phyloP scores from a whole-genome alignment of 2,113 vertebrate species.

The Haemorhous mexicanus region DNA sequence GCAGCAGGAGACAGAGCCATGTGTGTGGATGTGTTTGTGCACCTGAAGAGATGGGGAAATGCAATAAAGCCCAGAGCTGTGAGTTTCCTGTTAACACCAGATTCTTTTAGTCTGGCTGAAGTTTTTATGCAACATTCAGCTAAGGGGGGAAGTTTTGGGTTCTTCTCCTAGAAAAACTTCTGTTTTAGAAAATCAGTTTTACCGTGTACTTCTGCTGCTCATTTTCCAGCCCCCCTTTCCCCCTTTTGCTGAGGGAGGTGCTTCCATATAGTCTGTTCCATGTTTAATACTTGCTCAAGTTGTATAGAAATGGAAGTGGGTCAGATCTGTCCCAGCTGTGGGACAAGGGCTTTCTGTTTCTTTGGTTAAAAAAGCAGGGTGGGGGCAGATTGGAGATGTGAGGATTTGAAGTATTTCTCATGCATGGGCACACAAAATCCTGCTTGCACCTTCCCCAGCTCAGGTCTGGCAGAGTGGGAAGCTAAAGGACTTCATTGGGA shows the following conservation, averaged over 20 bases:
- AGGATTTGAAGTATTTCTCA: not conserved
- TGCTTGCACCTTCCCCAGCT: not conserved
- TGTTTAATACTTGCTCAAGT: not conserved
- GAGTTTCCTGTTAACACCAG: not conserved
- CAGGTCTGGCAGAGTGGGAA: not conserved
- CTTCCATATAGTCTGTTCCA: not conserved
- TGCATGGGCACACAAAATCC: rapidly evolving
- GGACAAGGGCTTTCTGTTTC: not conserved
- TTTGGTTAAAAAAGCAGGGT: not conserved
- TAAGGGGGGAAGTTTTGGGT: not conserved
- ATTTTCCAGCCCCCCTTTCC: not conserved
- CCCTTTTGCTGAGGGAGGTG: not conserved
- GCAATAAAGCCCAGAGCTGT: not conserved
- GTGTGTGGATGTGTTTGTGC: not conserved
- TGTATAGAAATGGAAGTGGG: not conserved
- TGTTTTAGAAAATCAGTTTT: not conserved
- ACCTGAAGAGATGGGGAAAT: not conserved
- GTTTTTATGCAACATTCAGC: not conserved
- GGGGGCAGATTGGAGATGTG: not conserved
- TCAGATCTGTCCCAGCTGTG: not conserved
- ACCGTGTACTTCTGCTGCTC: not conserved
- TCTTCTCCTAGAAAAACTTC: not conserved
- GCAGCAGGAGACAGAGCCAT: not conserved
- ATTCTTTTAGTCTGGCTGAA: not conserved
- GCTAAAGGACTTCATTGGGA: not conserved